Percentiles rank a stretch among this genome's conserved stretches.
Evolutionary conservation across 2,113 vertebrate genomes (phyloP).

Genomic region (Pteropus alecto): DNA sequence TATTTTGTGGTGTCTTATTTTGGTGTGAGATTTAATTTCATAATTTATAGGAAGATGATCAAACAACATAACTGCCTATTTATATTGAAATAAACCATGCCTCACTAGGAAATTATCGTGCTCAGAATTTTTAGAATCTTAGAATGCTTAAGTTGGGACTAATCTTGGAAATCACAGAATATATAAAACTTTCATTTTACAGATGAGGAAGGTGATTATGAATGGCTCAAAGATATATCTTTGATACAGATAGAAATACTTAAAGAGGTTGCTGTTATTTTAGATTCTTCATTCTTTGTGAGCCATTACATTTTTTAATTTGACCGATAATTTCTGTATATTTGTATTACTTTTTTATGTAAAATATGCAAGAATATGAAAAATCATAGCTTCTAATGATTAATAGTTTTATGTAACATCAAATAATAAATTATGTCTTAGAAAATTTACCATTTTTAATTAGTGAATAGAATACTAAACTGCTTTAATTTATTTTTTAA

Average conservation of each 20-base stretch:
- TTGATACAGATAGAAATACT: background rate
- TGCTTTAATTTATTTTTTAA: background rate
- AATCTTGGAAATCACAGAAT: background rate
- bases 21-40: background rate
- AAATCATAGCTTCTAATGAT: background rate
- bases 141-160: background rate
- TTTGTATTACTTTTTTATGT: background rate
- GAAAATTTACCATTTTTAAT: background rate
- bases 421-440: background rate
- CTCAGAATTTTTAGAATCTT: background rate
- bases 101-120: background rate
- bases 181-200: background rate
- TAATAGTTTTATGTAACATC: background rate
- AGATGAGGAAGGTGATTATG: background rate
- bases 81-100: background rate
- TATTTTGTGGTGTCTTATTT: background rate
- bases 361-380: background rate
- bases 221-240: background rate
- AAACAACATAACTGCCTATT: background rate
- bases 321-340: background rate
- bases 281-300: background rate
- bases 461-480: background rate
- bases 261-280: background rate
- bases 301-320: background rate
- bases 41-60: background rate